Percentiles rank a stretch among this genome's conserved stretches.
phyloP scores from a whole-genome alignment of 2,888 invertebrate species.

The Macrophya alboannulata region DNA sequence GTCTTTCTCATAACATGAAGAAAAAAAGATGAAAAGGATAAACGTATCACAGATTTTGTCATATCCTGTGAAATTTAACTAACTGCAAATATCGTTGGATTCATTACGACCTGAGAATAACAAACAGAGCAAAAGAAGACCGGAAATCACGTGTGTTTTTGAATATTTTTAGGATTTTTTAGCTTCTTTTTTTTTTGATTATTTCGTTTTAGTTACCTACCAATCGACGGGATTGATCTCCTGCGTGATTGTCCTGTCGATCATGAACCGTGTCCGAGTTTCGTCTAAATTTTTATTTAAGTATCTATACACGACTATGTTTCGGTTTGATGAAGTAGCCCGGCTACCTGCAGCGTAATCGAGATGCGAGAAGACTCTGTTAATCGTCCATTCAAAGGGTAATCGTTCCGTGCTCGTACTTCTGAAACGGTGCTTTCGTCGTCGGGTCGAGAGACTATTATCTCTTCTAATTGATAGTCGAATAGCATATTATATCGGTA shows the following conservation, averaged over 20 bases:
- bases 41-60: not conserved
- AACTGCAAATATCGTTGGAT: not conserved
- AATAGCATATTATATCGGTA: conserved; percentile 66
- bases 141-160: conserved; percentile 19
- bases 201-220: not conserved
- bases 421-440: conserved; percentile 54
- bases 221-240: conserved; percentile 15
- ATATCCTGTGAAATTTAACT: not conserved
- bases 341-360: conserved; percentile 27
- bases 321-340: conserved; percentile 5
- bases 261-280: not conserved
- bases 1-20: not conserved
- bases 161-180: not conserved
- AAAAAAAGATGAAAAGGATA: not conserved
- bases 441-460: conserved; percentile 65
- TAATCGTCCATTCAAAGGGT: conserved; percentile 52
- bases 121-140: no score
- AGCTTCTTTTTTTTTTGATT: no score
- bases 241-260: conserved; percentile 32
- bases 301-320: not conserved
- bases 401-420: conserved; percentile 54
- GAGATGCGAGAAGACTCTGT: conserved; percentile 45
- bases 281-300: not conserved
- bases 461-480: conserved; percentile 71
- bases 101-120: no score